A percentile compares a stretch with the other conserved stretches of the same genome.
These are phyloP conservation scores for Sebastes nivosus DNA, from an alignment of 2,797 vertebrate genomes.

Conservation along the genomic window DNA sequence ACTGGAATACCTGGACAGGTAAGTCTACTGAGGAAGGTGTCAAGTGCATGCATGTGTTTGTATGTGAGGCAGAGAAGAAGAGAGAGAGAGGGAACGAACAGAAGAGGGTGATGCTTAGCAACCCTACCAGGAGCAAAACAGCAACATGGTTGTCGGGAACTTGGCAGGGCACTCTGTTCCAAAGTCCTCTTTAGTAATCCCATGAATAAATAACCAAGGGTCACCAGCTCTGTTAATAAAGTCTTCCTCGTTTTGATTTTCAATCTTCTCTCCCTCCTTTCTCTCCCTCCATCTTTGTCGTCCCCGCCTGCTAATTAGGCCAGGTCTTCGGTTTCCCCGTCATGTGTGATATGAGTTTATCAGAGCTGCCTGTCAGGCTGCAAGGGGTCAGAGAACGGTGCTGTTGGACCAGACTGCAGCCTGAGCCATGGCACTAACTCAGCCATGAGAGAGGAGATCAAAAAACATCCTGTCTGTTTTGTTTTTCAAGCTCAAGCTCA, in stretches of 20 bases:
- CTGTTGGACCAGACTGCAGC: slow-evolving; percentile 24
- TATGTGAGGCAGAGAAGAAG: slow-evolving; percentile 28
- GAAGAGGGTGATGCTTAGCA: slow-evolving; percentile 34
- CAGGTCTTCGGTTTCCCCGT: slow-evolving; percentile 79
- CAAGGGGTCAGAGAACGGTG: slow-evolving; percentile 65
- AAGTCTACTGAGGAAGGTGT: slow-evolving; percentile 67
- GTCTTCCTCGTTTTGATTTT: slow-evolving; percentile 79
- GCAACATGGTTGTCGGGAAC: slow-evolving; percentile 26
- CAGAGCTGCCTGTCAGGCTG: slow-evolving; percentile 73
- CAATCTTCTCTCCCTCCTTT: slow-evolving; percentile 68
- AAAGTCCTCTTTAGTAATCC: slow-evolving; percentile 66
- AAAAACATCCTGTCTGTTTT: slow-evolving; percentile 45
- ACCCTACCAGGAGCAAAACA: slow-evolving; percentile 32
- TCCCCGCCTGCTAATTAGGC: slow-evolving; percentile 78
- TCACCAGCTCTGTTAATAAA: slow-evolving; percentile 70
- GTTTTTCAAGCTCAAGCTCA: slow-evolving; percentile 34
- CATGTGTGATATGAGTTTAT: slow-evolving; percentile 82
- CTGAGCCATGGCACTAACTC: slow-evolving; percentile 25
- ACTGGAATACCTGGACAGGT: slow-evolving; percentile 80
- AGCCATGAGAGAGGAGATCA: slow-evolving; percentile 32
- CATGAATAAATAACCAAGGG: slow-evolving; percentile 77
- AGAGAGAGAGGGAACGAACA: slow-evolving; percentile 20
- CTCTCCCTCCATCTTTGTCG: slow-evolving; percentile 59
- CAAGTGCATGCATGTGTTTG: slow-evolving; percentile 63
- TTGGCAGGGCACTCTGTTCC: slow-evolving; percentile 62